phyloP scores from a whole-genome alignment of 1,140 invertebrate genomes.

The Ruditapes philippinarum region DNA sequence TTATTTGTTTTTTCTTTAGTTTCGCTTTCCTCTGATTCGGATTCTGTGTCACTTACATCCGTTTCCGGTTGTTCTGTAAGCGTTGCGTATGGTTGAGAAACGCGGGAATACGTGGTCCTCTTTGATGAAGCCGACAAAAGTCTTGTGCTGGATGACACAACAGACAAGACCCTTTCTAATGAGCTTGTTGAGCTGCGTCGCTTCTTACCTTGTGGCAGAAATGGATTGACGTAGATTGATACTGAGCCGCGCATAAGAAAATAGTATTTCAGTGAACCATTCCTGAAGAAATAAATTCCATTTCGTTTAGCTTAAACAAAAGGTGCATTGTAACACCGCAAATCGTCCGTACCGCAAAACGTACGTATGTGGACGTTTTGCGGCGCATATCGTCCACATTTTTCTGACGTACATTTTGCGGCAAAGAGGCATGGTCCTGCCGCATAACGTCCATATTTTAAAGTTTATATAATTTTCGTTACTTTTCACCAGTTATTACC shows the following conservation, averaged over 20 bases:
- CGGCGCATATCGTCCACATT: no score
- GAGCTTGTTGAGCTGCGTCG: conserved; percentile 33
- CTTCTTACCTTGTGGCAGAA: background rate
- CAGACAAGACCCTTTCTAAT: background rate
- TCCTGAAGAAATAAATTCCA: no score
- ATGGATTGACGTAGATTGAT: conserved; percentile 45
- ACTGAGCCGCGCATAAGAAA: conserved; percentile 18
- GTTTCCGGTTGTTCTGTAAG: conserved; percentile 34
- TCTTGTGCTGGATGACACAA: background rate
- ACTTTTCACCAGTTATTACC: no score
- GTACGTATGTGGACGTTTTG: no score
- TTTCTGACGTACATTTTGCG: no score
- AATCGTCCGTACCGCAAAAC: no score
- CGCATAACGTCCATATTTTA: no score
- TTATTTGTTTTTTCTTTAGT: background rate
- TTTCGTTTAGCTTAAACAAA: no score
- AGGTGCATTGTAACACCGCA: no score
- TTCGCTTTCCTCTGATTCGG: background rate
- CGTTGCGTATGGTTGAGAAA: conserved; percentile 15
- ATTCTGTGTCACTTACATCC: conserved; percentile 31
- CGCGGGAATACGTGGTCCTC: background rate
- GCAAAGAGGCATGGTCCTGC: no score
- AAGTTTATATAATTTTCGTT: no score
- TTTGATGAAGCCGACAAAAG: conserved; percentile 13
- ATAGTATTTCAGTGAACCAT: background rate